Conservation (phyloP, 2,888 invertebrate species). For the Ligdia adustata region DNA sequence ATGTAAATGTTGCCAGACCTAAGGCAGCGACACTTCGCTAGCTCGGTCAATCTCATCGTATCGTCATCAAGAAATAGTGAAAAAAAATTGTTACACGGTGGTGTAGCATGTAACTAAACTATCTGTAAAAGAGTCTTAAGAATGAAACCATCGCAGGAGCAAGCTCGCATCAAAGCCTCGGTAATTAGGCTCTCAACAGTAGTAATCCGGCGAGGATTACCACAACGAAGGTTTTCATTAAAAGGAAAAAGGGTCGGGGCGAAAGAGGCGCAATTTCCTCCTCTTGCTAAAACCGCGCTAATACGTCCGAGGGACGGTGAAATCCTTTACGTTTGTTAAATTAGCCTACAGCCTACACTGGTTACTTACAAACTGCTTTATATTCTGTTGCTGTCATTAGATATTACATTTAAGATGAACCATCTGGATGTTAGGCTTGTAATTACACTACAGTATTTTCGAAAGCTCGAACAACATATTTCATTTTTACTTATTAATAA, state of each 20-base stretch:
- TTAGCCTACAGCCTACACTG: constrained; percentile 50
- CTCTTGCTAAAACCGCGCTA: constrained; percentile 62
- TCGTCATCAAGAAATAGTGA: no score
- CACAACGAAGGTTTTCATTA: constrained; percentile 62
- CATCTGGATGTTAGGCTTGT: no score
- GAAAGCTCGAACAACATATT: no score
- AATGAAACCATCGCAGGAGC: constrained; percentile 4
- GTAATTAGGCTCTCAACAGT: constrained; percentile 45
- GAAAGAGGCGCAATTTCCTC: constrained; percentile 65
- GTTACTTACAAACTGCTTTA: constrained; percentile 1
- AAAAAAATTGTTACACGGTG: no score
- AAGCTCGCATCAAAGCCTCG: constrained; percentile 35
- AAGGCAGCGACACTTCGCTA: no score
- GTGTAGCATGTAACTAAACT: neutral
- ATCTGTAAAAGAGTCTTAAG: constrained; percentile 1
- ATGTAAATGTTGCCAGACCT: no score
- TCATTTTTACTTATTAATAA: no score
- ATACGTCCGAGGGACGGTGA: constrained; percentile 57
- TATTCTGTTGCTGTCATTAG: constrained; percentile 12
- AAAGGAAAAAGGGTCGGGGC: constrained; percentile 53
- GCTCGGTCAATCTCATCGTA: no score
- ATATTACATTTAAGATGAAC: no score
- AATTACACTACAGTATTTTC: no score
- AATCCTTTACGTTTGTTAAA: constrained; percentile 60
- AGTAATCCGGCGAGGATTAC: constrained; percentile 48